phyloP scores from a whole-genome alignment of 2,797 vertebrate genomes.

The Numenius phaeopus region DNA sequence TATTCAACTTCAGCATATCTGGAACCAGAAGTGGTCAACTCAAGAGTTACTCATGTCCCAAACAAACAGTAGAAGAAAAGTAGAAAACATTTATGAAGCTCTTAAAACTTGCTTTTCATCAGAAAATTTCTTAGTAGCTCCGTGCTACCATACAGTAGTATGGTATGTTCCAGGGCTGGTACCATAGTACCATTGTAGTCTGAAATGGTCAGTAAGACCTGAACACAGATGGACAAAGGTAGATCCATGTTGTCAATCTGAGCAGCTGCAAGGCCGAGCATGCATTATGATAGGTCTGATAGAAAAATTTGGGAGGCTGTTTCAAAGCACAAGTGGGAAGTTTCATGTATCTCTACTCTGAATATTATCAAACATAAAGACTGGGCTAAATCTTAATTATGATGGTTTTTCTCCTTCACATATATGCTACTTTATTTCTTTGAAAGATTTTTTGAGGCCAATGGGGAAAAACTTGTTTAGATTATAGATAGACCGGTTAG shows the following conservation, averaged over 20 bases:
- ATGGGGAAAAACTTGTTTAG: not conserved
- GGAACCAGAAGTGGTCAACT: not conserved
- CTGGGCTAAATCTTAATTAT: not conserved
- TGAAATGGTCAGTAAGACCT: not conserved
- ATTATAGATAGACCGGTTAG: not conserved
- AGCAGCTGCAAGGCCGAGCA: not conserved
- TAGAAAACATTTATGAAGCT: not conserved
- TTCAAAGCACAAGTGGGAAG: not conserved
- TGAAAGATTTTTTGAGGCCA: not conserved
- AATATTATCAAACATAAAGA: not conserved
- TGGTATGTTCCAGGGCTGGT: not conserved
- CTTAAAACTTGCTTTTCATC: not conserved
- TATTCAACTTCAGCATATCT: not conserved
- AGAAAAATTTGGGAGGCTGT: not conserved
- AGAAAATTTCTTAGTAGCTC: not conserved
- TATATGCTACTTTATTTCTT: not conserved
- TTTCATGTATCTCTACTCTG: not conserved
- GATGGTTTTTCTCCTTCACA: not conserved
- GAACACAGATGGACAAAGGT: not conserved
- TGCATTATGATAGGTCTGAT: not conserved
- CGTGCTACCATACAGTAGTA: not conserved
- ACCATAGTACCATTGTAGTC: fast-evolving
- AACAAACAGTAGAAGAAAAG: not conserved
- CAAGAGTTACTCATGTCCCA: not conserved
- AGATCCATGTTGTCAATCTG: not conserved